These are phyloP conservation scores for Melikaiella ostensackeni DNA, from an alignment of 2,888 invertebrate genomes.

Conservation along the genomic window DNA sequence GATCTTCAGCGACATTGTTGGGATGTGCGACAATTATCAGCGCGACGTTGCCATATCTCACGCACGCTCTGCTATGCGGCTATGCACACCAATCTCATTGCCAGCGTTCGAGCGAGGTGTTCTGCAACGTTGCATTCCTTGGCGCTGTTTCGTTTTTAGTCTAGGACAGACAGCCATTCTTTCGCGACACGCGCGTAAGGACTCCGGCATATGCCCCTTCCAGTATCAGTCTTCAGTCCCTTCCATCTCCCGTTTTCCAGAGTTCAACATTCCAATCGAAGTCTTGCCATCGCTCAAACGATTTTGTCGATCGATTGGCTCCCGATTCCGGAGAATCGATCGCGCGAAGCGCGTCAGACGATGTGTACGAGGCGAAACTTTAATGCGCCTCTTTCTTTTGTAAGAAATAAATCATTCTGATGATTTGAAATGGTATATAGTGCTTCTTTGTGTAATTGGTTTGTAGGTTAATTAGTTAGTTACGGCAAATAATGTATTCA, in stretches of 20 bases:
- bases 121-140: conserved; percentile 72
- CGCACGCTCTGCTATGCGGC: conserved; percentile 59
- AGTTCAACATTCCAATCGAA: conserved; percentile 48
- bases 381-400: conserved; percentile 5
- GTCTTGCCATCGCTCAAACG: conserved; percentile 49
- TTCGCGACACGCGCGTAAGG: conserved; percentile 70
- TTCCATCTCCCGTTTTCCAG: conserved; percentile 49
- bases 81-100: conserved; percentile 41
- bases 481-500: neutral
- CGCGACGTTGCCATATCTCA: conserved; percentile 71
- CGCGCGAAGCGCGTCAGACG: conserved; percentile 12
- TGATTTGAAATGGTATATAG: neutral
- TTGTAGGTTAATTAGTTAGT: neutral
- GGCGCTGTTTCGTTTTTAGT: conserved; percentile 74
- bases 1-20: conserved; percentile 67
- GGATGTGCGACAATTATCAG: conserved; percentile 73
- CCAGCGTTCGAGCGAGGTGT: conserved; percentile 65
- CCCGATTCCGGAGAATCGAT: conserved; percentile 30
- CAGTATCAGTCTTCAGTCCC: conserved; percentile 41
- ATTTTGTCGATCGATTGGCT: conserved; percentile 44
- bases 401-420: neutral
- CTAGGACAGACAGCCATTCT: conserved; percentile 73
- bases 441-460: neutral
- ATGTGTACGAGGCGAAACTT: conserved; percentile 9
- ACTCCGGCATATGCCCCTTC: conserved; percentile 49